phyloP scores from a whole-genome alignment of 1,140 invertebrate genomes.

The Wasmannia auropunctata region DNA sequence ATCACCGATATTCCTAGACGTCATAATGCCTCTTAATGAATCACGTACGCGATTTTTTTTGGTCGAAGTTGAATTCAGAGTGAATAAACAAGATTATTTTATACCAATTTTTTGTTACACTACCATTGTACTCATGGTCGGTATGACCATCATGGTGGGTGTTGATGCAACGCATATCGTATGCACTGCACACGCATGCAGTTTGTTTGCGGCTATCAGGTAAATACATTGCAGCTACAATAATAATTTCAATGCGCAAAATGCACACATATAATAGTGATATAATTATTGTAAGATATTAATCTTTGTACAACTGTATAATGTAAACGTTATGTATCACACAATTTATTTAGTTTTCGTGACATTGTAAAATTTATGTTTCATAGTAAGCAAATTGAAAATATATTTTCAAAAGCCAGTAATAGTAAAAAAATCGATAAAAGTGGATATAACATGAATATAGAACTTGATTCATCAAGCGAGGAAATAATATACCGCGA shows the following conservation, averaged over 20 bases:
- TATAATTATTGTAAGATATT: neutral
- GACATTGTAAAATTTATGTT: no score
- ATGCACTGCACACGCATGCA: slow-evolving; percentile 15
- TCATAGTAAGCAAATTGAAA: slow-evolving; percentile 18
- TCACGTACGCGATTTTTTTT: slow-evolving; percentile 4
- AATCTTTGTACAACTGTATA: no score
- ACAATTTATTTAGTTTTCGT: neutral
- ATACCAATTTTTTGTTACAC: slow-evolving; percentile 21
- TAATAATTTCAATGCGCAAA: neutral
- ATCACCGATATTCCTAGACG: slow-evolving; percentile 19
- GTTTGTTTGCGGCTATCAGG: slow-evolving; percentile 29
- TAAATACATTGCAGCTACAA: neutral
- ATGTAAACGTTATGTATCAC: no score
- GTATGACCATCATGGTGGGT: neutral
- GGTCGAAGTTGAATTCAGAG: slow-evolving; percentile 11
- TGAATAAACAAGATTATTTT: slow-evolving; percentile 16
- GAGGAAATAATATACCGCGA: neutral
- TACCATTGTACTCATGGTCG: neutral
- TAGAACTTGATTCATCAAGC: neutral
- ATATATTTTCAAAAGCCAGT: neutral
- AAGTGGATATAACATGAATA: neutral
- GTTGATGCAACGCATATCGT: slow-evolving; percentile 8
- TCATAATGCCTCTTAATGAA: slow-evolving; percentile 8
- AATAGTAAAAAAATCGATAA: neutral
- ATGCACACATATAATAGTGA: neutral